Conservation (phyloP, 2,888 invertebrate genomes). For the Catocala fraxini region DNA sequence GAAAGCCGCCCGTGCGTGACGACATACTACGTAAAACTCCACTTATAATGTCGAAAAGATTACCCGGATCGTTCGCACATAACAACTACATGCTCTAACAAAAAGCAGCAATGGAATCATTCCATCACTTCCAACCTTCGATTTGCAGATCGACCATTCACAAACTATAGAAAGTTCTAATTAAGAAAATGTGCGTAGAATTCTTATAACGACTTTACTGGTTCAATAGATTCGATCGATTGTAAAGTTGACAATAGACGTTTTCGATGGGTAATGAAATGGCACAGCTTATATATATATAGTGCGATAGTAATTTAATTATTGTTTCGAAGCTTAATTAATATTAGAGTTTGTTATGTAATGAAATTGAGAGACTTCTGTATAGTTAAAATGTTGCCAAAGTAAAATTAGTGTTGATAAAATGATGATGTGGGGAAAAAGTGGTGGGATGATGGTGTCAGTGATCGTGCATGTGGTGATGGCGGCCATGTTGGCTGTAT, state of each 20-base stretch:
- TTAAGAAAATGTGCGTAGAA: conserved; percentile 42
- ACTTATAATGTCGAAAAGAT: conserved; percentile 63
- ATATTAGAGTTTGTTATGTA: conserved; percentile 31
- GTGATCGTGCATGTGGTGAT: conserved; percentile 62
- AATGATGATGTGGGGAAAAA: conserved; percentile 49
- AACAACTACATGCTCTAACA: conserved; percentile 38
- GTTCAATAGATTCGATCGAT: conserved; percentile 46
- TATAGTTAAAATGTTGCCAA: conserved; percentile 50
- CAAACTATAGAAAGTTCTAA: conserved; percentile 34
- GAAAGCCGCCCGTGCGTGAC: conserved; percentile 62
- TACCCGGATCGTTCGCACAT: conserved; percentile 47
- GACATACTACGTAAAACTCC: conserved; percentile 58
- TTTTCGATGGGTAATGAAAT: conserved; percentile 40
- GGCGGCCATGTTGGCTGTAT: conserved; percentile 61
- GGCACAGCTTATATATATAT: conserved; percentile 40
- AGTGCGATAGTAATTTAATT: conserved; percentile 45
- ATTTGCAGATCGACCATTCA: conserved; percentile 15
- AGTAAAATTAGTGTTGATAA: conserved; percentile 42
- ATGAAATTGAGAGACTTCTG: conserved; percentile 26
- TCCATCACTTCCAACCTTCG: conserved; percentile 17
- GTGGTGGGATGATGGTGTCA: conserved; percentile 57
- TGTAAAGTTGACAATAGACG: conserved; percentile 51
- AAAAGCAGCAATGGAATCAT: conserved; percentile 34
- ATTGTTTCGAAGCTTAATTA: conserved; percentile 37
- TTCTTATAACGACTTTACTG: conserved; percentile 24